Conservation (phyloP, 2,113 vertebrate genomes). For the Myrmophylax atrothorax region DNA sequence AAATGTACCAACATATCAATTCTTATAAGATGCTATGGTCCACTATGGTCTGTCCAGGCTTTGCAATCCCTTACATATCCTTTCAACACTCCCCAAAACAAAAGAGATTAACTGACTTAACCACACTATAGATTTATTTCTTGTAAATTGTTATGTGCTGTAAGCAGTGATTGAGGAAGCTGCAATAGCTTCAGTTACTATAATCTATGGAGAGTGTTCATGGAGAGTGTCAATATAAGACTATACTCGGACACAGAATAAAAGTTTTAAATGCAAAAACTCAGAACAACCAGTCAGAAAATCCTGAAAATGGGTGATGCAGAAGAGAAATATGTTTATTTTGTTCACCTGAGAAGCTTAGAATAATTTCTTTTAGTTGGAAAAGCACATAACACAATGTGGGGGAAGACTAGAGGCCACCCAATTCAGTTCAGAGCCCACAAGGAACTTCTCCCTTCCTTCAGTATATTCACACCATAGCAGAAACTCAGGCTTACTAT, state of each 20-base stretch:
- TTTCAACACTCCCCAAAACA: not conserved
- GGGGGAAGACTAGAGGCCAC: not conserved
- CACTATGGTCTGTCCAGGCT: not conserved
- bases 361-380: not conserved
- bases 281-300: not conserved
- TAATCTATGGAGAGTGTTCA: not conserved
- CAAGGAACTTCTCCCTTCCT: not conserved
- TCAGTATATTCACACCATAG: not conserved
- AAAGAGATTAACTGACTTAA: not conserved
- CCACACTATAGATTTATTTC: not conserved
- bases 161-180: not conserved
- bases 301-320: not conserved
- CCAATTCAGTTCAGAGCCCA: not conserved
- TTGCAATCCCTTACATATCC: not conserved
- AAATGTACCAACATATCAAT: not conserved
- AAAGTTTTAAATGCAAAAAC: not conserved
- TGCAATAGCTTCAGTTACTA: not conserved
- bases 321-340: not conserved
- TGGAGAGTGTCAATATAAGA: not conserved
- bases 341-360: not conserved
- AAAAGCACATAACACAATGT: not conserved
- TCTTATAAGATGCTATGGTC: not conserved
- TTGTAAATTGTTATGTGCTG: not conserved
- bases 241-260: not conserved
- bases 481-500: not conserved